Evolutionary conservation across 1,140 invertebrate species (phyloP), one percentile per base, ranked within the genome.

Genomic region (Penaeus indicus): DNA sequence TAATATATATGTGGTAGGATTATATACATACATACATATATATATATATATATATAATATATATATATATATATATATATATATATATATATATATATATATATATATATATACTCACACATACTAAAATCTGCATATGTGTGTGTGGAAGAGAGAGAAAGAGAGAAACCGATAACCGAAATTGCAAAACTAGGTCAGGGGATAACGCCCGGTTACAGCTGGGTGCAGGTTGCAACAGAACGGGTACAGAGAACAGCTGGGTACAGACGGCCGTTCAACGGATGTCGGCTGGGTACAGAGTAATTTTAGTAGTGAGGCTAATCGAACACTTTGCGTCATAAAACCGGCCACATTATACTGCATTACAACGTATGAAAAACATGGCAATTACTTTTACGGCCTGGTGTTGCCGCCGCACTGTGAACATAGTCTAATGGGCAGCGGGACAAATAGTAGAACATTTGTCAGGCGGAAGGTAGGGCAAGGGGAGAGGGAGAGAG

Each of bases 341-440:
- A 84, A 84, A 84, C 64, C 42, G 83, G 63, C 19, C 18, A 22
- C 83, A 84, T 84, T 84, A 84, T 72, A 22, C 64, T 72, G 83
- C 83, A 84, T 84, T 72, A 84, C 69, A 32, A 25, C 62, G 62
- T 84, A 72, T 84, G 83, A 84, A 84, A 84, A 84, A 84, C 83
- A 84, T 7, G 32, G 62, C 64, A 72, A 84, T 84, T 84, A 84
- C 62, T 64, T 84, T 84, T 84, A 84, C 60, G 69, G 61, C 83
- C 83, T 84, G 72, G 69, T 75, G 83, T 84, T 72, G 83, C 63
- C 83, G 78, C 47, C 78, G 78, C 47, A 38, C n/a, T 60, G 78
- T 47, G 78, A 80, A 54, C 47, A n/a, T 54, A 60, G 42, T 60
- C 19, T 25, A 60, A 80, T 60, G 32, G 78, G 78, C 78, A 38